Conservation (phyloP, 2,113 vertebrate species). For the Rissa tridactyla region DNA sequence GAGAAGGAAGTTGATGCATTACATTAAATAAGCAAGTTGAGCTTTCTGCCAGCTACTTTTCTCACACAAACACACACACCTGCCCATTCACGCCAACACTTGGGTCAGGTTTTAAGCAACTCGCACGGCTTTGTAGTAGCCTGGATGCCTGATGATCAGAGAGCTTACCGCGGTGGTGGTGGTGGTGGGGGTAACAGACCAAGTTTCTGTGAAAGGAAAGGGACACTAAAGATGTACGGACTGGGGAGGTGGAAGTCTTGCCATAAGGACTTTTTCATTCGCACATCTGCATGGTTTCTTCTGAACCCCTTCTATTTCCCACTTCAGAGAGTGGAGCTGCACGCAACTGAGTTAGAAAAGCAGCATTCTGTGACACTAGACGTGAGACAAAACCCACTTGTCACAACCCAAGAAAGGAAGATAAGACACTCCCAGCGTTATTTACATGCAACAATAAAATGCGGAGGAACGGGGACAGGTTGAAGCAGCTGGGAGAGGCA, state of each 20-base stretch:
- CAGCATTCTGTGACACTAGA: neutral
- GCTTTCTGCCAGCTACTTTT: neutral
- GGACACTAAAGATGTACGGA: too few species aligned
- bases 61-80: neutral
- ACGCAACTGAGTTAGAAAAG: neutral
- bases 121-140: fast-evolving
- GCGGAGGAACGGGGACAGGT: neutral
- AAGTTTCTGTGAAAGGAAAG: neutral
- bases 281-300: neutral
- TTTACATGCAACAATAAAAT: neutral
- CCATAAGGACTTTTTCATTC: neutral
- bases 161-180: fast-evolving
- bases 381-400: neutral
- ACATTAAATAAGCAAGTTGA: neutral
- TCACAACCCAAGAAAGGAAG: neutral
- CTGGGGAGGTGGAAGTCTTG: neutral
- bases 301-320: neutral
- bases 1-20: too few species aligned
- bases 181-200: neutral
- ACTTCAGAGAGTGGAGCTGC: neutral
- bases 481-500: neutral
- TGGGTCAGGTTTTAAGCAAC: neutral
- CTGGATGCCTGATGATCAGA: neutral
- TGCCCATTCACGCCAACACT: neutral
- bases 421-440: neutral